phyloP scores from a whole-genome alignment of 2,113 vertebrate species.

The Piprites chloris region DNA sequence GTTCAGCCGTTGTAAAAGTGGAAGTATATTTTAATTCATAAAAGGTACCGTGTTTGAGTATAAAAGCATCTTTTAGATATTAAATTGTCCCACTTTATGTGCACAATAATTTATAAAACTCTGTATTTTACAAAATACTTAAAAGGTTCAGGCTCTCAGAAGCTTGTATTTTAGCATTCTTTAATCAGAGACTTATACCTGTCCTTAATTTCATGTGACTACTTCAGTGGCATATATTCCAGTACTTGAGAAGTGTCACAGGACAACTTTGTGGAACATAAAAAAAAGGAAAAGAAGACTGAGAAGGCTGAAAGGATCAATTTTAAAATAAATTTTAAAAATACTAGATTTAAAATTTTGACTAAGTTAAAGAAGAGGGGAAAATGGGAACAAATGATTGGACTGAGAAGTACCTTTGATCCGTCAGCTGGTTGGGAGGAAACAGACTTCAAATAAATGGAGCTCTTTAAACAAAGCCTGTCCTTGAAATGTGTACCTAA shows the following conservation, averaged over 20 bases:
- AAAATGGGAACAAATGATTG: background rate
- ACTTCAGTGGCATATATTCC: background rate
- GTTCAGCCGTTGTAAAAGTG: background rate
- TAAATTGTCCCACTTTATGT: background rate
- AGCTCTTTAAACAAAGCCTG: slow-evolving; percentile 49
- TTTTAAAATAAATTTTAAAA: background rate
- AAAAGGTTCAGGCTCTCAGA: background rate
- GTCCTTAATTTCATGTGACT: background rate
- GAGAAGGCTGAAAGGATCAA: background rate
- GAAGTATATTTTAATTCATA: background rate
- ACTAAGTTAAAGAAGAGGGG: background rate
- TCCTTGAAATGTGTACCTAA: slow-evolving; percentile 46
- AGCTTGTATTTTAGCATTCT: background rate
- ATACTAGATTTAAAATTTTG: background rate
- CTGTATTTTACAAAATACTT: background rate
- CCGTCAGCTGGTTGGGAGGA: slow-evolving; percentile 55
- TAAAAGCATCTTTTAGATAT: background rate
- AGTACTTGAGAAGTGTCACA: background rate
- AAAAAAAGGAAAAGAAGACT: background rate
- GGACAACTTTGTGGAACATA: background rate
- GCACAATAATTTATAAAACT: background rate
- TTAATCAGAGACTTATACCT: background rate
- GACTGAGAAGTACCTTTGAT: slow-evolving; percentile 46
- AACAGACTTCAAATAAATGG: slow-evolving; percentile 23
- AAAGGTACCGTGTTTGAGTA: background rate